Conservation (phyloP, 2,888 invertebrate species). For the Mycogona germanica region DNA sequence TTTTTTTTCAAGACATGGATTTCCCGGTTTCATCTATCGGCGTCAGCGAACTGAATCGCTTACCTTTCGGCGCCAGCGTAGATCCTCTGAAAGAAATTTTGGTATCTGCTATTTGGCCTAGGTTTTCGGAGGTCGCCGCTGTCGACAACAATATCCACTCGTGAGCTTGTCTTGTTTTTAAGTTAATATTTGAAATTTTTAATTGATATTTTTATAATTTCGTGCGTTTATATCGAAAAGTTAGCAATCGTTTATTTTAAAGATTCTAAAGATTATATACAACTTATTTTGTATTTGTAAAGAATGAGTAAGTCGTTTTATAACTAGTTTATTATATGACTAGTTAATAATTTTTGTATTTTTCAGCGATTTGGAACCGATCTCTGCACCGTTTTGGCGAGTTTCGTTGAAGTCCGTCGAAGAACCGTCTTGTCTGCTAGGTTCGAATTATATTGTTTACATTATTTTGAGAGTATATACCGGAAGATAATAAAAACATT, state of each 20-base stretch:
- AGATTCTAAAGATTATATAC: not conserved
- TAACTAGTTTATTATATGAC: too few relatives aligned
- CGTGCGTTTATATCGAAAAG: not conserved
- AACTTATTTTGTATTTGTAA: not conserved
- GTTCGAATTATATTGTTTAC: conserved; percentile 30
- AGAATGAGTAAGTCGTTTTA: not conserved
- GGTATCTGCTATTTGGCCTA: conserved; percentile 74
- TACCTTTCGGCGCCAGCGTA: conserved; percentile 75
- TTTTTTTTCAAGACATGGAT: not conserved
- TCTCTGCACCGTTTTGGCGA: conserved; percentile 59
- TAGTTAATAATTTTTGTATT: not conserved
- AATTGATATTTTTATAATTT: not conserved
- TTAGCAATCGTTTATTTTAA: not conserved
- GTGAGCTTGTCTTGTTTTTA: conserved; percentile 29
- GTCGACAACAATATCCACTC: conserved; percentile 78
- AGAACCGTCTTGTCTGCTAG: conserved; percentile 59
- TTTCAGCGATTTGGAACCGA: conserved; percentile 62
- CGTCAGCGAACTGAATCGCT: conserved; percentile 39
- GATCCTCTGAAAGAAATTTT: conserved; percentile 59
- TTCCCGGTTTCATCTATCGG: conserved; percentile 43
- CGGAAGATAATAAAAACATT: too few relatives aligned
- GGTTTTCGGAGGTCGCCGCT: conserved; percentile 68
- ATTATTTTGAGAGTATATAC: too few relatives aligned
- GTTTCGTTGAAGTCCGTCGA: conserved; percentile 46
- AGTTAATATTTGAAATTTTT: not conserved